Base-by-base conservation (phyloP, 2,113 vertebrate species). In the Entomyzon cyanotis region DNA sequence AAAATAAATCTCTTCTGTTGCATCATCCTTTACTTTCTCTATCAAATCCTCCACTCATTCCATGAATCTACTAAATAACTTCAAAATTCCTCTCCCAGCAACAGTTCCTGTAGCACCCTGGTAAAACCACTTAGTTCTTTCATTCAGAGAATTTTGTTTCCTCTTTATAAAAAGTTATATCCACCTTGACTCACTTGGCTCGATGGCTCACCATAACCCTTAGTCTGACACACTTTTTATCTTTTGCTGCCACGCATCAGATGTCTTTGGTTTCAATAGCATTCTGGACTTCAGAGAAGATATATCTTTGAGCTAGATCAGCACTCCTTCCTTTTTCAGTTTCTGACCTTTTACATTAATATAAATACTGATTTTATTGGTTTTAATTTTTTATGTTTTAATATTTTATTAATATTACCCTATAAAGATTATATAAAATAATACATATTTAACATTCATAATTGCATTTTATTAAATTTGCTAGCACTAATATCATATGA, bases 101-200 rank as follows among this genome's bases (percentile, higher is more conserved):
- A 23, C 59, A 39, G 12, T 5, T 12, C 5, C 12, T 20, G 76
- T 59, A 53, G 20, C 0, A 0, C 15, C 15, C 11, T 9, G 19
- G 8, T 63, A 77, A 93, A 94, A 53, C 7, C 11, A 53, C 3
- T 15, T 20, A 47, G 15, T 60, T 33, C 12, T 1, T 11, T 6
- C 6, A 75, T 39, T 47, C 37, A 74, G 33, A 58, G 13, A 58
- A 58, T 44, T 52, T 33, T 67, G 3, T 33, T 89, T 37, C 13
- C n/a, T 52, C 41, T 83, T 62, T 70, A 70, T 20, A 50, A n/a
- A 55, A 85, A 41, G 5, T 31, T 69, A 2, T 27, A 64, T 31
- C 12, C 17, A 24, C 8, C 33, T 69, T 8, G 4, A 12, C 14
- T 71, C 2, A 0, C 5, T 70, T 64, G n/a, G 8, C 28, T 39